Evolutionary conservation across 1,140 invertebrate genomes (phyloP).

Genomic region (Lutraria rhynchaena): DNA sequence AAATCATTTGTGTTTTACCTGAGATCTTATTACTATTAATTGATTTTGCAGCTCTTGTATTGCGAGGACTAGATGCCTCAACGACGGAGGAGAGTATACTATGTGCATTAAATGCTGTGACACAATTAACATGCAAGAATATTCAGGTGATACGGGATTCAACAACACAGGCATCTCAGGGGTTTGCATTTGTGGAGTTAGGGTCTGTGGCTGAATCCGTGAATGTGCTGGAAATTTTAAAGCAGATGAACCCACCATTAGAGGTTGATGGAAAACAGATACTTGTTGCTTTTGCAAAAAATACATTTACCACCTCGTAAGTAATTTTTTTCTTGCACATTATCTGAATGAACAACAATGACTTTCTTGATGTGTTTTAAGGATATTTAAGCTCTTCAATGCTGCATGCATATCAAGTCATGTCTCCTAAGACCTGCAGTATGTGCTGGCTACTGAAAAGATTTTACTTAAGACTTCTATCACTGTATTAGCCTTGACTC

Average conservation of each 20-base stretch:
- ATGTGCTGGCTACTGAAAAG: too few species aligned
- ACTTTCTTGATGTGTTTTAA: background rate
- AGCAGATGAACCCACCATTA: constrained; percentile 69
- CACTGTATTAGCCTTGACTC: too few species aligned
- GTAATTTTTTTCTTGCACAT: constrained; percentile 34
- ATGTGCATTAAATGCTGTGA: constrained; percentile 85
- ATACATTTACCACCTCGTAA: constrained; percentile 81
- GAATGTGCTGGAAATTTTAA: constrained; percentile 83
- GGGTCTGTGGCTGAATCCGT: constrained; percentile 92
- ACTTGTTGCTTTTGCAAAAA: constrained; percentile 81
- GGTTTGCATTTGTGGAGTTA: constrained; percentile 83
- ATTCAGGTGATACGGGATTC: constrained; percentile 91
- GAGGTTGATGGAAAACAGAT: constrained; percentile 82
- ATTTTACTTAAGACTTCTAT: too few species aligned
- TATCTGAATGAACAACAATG: background rate
- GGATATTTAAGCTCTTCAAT: background rate
- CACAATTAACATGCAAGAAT: constrained; percentile 88
- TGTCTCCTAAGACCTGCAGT: too few species aligned
- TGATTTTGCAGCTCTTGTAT: constrained; percentile 90
- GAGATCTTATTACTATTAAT: too few species aligned
- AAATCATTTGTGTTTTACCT: too few species aligned
- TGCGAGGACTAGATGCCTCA: constrained; percentile 92
- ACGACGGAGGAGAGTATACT: constrained; percentile 93
- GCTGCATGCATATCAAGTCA: too few species aligned
- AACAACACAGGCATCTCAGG: constrained; percentile 88